These are phyloP conservation scores for Ameiurus melas DNA, from an alignment of 2,113 vertebrate genomes.

Conservation along the genomic window DNA sequence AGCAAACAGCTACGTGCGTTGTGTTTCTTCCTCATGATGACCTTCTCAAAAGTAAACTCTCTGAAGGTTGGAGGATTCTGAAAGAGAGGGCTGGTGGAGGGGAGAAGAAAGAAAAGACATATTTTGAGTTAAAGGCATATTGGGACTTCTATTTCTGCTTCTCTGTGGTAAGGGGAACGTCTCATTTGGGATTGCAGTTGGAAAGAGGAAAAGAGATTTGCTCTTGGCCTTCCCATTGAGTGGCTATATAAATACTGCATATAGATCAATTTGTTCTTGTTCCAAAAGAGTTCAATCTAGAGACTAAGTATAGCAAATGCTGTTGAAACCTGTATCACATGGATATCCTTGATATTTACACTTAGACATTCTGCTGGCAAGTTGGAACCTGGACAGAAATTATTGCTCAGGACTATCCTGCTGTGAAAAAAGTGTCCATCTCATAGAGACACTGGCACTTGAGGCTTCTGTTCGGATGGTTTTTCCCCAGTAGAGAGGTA, in stretches of 20 bases:
- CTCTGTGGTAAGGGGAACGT: conserved; percentile 71
- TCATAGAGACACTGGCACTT: not conserved
- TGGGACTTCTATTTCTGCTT: conserved; percentile 70
- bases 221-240: conserved; percentile 62
- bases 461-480: conserved; percentile 59
- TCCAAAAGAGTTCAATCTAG: conserved; percentile 60
- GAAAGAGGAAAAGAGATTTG: conserved; percentile 66
- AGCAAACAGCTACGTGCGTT: conserved; percentile 71
- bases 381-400: conserved; percentile 3
- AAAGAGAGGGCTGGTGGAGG: conserved; percentile 34
- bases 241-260: conserved; percentile 69
- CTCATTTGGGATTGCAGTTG: conserved; percentile 70
- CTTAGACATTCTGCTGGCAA: not conserved
- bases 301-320: conserved; percentile 64
- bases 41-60: conserved; percentile 46
- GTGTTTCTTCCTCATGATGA: conserved; percentile 60
- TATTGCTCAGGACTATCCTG: not conserved
- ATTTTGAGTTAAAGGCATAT: conserved; percentile 62
- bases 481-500: conserved; percentile 47
- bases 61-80: conserved; percentile 40
- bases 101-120: conserved; percentile 57
- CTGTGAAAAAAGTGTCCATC: not conserved
- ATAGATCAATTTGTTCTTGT: conserved; percentile 66
- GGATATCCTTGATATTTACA: not conserved
- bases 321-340: not conserved